Percentiles rank a stretch among this genome's conserved stretches.
Evolutionary conservation across 2,888 invertebrate species (phyloP).

Genomic region (Priocnemis perturbator): DNA sequence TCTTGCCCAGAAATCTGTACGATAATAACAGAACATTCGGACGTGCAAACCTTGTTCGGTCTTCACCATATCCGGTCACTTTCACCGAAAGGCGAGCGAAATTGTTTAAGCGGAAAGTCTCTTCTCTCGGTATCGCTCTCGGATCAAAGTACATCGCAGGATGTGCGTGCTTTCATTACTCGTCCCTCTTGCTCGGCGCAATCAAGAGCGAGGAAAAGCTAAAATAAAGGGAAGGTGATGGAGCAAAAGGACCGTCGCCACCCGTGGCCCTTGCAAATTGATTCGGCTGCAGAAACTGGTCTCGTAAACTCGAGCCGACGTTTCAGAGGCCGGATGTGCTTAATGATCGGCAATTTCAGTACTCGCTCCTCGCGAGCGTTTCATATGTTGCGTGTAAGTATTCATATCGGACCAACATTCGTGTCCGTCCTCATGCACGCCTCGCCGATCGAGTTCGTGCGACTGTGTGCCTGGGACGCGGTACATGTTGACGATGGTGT

Average conservation of each 20-base stretch:
- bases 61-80: too few species aligned
- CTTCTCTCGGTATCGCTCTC: too few species aligned
- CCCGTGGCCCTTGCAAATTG: slow-evolving; percentile 49
- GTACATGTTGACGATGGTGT: background rate
- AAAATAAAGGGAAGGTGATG: slow-evolving; percentile 1
- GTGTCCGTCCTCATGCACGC: too few species aligned
- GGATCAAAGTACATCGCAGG: slow-evolving; percentile 4
- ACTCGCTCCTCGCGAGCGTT: slow-evolving; percentile 42
- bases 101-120: too few species aligned
- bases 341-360: slow-evolving; percentile 59
- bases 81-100: too few species aligned
- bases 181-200: background rate
- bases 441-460: too few species aligned
- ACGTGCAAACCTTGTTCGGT: too few species aligned
- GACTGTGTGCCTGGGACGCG: too few species aligned
- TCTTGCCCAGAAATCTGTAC: too few species aligned
- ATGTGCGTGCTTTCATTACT: slow-evolving; percentile 9
- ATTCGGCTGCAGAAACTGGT: slow-evolving; percentile 58
- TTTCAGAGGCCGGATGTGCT: slow-evolving; percentile 56
- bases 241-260: slow-evolving; percentile 32
- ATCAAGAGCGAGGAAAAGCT: slow-evolving; percentile 9
- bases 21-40: too few species aligned
- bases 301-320: slow-evolving; percentile 49
- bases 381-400: slow-evolving; percentile 13
- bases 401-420: background rate